phyloP scores from a whole-genome alignment of 2,888 invertebrate species.

The Lobophora halterata region DNA sequence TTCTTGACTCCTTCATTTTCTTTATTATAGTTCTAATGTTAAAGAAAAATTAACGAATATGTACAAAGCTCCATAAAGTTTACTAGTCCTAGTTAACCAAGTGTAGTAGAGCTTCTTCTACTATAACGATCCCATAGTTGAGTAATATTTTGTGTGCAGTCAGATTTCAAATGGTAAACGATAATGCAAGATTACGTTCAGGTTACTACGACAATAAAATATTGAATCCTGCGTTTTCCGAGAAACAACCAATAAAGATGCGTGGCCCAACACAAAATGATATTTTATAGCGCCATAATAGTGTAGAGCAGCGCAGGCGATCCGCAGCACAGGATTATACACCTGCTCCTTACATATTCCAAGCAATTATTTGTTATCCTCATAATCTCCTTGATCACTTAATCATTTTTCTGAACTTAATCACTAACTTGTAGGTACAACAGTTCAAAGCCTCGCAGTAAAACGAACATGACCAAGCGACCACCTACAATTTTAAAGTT shows the following conservation, averaged over 20 bases:
- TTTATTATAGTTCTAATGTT: too few relatives aligned
- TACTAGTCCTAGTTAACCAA: too few relatives aligned
- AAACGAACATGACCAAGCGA: slow-evolving; percentile 13
- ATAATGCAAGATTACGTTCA: slow-evolving; percentile 20
- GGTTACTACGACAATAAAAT: slow-evolving; percentile 21
- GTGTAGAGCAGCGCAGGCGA: slow-evolving; percentile 2
- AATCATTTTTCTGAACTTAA: slow-evolving; percentile 9
- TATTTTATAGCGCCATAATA: slow-evolving; percentile 17
- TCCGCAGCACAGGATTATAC: slow-evolving; percentile 8
- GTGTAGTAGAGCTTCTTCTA: not conserved
- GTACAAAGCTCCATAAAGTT: too few relatives aligned
- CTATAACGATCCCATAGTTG: slow-evolving; percentile 26
- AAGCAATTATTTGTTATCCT: slow-evolving; percentile 14
- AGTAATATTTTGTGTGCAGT: slow-evolving; percentile 27
- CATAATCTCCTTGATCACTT: slow-evolving; percentile 10
- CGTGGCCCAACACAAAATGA: slow-evolving; percentile 13
- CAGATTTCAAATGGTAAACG: slow-evolving; percentile 26
- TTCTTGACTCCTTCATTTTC: too few relatives aligned
- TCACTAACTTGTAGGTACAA: slow-evolving; percentile 5
- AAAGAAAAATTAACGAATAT: too few relatives aligned
- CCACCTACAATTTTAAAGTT: slow-evolving; percentile 19
- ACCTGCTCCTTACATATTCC: slow-evolving; percentile 9
- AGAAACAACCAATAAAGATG: slow-evolving; percentile 21
- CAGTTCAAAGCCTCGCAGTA: slow-evolving; percentile 6
- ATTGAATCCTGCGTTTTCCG: slow-evolving; percentile 20